Conservation (phyloP, 2,113 vertebrate genomes). For the Anoura caudifer region DNA sequence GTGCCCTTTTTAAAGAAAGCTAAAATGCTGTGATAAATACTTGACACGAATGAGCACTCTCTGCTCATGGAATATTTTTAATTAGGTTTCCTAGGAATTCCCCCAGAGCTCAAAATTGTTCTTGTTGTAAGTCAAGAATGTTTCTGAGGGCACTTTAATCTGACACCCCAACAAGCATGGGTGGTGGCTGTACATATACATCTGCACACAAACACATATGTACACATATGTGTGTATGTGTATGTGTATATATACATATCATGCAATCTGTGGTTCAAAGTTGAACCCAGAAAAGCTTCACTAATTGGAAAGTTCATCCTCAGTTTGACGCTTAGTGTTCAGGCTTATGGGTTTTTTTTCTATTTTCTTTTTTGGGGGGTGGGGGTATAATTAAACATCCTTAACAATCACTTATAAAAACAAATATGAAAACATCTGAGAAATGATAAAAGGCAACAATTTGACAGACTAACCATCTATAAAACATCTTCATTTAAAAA, state of each 20-base stretch:
- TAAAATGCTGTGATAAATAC: background rate
- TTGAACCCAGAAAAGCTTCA: background rate
- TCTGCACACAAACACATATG: background rate
- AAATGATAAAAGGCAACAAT: background rate
- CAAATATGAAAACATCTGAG: background rate
- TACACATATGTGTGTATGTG: background rate
- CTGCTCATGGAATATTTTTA: background rate
- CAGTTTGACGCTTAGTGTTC: background rate
- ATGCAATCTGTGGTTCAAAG: background rate
- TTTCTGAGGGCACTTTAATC: background rate
- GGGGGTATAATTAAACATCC: background rate
- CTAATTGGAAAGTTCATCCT: background rate
- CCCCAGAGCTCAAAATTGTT: background rate
- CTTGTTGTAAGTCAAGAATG: background rate
- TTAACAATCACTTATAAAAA: background rate
- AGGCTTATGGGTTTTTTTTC: background rate
- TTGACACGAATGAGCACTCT: background rate
- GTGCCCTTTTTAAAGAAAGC: background rate
- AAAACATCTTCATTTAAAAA: constrained; percentile 4
- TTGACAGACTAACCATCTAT: background rate
- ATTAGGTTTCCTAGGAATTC: background rate
- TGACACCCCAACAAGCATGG: background rate
- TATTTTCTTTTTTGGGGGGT: background rate
- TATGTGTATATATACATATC: background rate
- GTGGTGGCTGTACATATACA: background rate